Base-by-base conservation (phyloP, 1,140 invertebrate genomes). In the Rhopalosiphum maidis region DNA sequence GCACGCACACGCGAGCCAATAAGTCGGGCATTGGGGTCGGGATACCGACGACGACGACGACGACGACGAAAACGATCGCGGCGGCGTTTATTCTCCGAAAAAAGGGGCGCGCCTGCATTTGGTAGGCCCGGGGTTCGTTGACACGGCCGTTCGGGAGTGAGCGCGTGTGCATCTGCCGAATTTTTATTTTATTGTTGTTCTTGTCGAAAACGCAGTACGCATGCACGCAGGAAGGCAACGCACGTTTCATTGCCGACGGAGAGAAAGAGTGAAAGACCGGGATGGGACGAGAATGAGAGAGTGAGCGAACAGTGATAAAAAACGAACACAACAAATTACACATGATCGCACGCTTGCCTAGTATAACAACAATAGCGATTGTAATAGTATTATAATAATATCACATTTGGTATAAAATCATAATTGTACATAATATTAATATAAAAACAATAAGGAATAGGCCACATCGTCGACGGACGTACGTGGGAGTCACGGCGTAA, bases 21-120 rank as follows among this genome's bases (percentile, higher is more conserved):
- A 92, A 83, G 89, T 85, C 82, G 54, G 83, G 90, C 93, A 94
- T 86, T 86, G 37, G 93, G 90, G 91, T 86, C 77, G 54, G 89
- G 89, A 90, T 90, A 90, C 89, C 89, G 4, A 43, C 85, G 37
- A 87, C 51, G 22, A 89, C 85, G 37, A 87, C 51, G 22, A 89
- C 51, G 21, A 90, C 87, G 48, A 88, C 87, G 60, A 77, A 41
- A 41, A 85, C 37, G 83, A 43, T 37, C 87, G 48, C 86, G 86
- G 83, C 82, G 41, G 83, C 82, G 55, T 90, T 51, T 93, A 87
- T 55, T 51, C 51, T 93, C 55, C 90, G 85, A 21, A 51, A 93
- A 93, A 93, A 91, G 46, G 46, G 91, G 91, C 91, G 77, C 82
- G 43, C 91, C 77, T 85, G 48, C 48, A 54, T 85, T 93, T 86